Percentiles rank a stretch among this genome's conserved stretches.
phyloP scores from a whole-genome alignment of 2,888 invertebrate species.

The Petrolisthes cinctipes region DNA sequence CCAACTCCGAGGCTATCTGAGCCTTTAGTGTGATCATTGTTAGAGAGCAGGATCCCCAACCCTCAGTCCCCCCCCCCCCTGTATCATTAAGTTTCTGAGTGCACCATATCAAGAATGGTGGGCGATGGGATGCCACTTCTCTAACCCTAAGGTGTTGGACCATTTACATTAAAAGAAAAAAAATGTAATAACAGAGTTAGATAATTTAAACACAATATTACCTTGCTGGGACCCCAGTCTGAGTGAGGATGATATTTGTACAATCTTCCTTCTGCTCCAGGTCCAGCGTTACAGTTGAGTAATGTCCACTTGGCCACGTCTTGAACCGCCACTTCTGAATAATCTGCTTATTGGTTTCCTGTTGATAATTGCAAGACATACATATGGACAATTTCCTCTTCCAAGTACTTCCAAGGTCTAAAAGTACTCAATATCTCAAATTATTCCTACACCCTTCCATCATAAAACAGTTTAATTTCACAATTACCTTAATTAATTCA shows the following conservation, averaged over 20 bases:
- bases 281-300: constrained; percentile 86
- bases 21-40: too few species aligned
- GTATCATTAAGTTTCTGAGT: too few species aligned
- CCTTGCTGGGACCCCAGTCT: constrained; percentile 86
- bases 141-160: too few species aligned
- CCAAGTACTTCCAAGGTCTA: too few species aligned
- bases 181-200: too few species aligned
- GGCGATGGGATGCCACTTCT: too few species aligned
- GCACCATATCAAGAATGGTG: too few species aligned
- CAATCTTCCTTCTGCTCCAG: constrained; percentile 90
- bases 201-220: constrained; percentile 67
- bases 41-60: too few species aligned
- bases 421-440: neutral
- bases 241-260: constrained; percentile 85
- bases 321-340: constrained; percentile 93
- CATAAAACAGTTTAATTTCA: too few species aligned
- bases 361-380: neutral
- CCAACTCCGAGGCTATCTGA: too few species aligned
- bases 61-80: too few species aligned
- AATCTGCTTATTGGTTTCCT: constrained; percentile 81
- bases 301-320: constrained; percentile 93
- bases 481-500: neutral
- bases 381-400: neutral
- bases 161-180: too few species aligned
- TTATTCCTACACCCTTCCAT: neutral